A percentile compares a stretch with the other conserved stretches of the same genome.
Evolutionary conservation across 2,888 invertebrate genomes (phyloP).

Genomic region (Drosophila recens): DNA sequence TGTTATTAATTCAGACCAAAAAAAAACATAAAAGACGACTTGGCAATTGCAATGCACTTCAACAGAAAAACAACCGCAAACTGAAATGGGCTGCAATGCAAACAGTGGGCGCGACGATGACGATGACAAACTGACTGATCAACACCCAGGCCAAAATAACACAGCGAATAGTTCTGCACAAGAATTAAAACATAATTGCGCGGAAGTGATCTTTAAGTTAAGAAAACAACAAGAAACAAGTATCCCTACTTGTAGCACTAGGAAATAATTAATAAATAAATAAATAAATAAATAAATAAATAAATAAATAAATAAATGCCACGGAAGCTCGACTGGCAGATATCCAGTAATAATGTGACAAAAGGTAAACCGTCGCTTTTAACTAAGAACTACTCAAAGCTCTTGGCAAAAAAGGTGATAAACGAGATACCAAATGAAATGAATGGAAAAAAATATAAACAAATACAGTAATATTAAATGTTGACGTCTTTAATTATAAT

Average conservation of each 20-base stretch:
- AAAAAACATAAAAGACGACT: slow-evolving; percentile 32
- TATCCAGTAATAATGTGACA: not conserved
- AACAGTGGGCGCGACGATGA: slow-evolving; percentile 14
- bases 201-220: slow-evolving; percentile 52
- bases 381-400: too few relatives aligned
- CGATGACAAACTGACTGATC: slow-evolving; percentile 22
- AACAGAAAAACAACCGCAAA: slow-evolving; percentile 6
- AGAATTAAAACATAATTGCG: slow-evolving; percentile 49
- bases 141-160: slow-evolving; percentile 3
- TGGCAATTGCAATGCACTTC: slow-evolving; percentile 38
- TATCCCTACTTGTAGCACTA: too few relatives aligned
- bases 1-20: slow-evolving; percentile 32
- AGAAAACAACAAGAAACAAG: not conserved
- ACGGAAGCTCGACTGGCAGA: not conserved
- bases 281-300: too few relatives aligned
- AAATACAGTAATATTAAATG: too few relatives aligned
- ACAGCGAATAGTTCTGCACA: slow-evolving; percentile 5
- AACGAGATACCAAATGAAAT: too few relatives aligned
- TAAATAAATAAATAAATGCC: too few relatives aligned
- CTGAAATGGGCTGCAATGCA: slow-evolving; percentile 7
- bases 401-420: too few relatives aligned
- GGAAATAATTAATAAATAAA: too few relatives aligned
- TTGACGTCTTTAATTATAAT: too few relatives aligned
- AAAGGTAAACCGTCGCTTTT: not conserved
- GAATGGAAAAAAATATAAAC: too few relatives aligned